Base-by-base conservation (phyloP, 2,888 invertebrate genomes). In the Gastracanthus pulcherrimus region DNA sequence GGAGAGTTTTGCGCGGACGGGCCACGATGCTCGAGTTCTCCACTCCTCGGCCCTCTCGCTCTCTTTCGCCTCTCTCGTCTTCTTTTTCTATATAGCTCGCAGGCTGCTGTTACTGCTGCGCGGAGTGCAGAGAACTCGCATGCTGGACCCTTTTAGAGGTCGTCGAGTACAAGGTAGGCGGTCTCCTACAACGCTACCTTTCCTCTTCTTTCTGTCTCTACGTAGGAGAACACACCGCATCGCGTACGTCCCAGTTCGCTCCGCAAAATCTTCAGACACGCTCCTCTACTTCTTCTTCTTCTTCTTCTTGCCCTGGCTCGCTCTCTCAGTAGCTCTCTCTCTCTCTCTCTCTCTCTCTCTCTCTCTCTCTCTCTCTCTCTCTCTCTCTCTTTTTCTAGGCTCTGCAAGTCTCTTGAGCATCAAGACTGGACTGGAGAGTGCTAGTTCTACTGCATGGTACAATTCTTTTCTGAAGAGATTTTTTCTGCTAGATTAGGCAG, bases 71-170 rank as follows among this genome's bases (percentile, higher is more conserved):
- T n/a, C n/a, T n/a, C n/a, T n/a, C n/a, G n/a, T n/a, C n/a, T n/a
- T n/a, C n/a, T n/a, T n/a, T n/a, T n/a, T n/a, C n/a, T n/a, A n/a
- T n/a, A n/a, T n/a, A n/a, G n/a, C n/a, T n/a, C n/a, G n/a, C n/a
- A n/a, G n/a, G n/a, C 34, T 16, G 26, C 23, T 55, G 51, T 23
- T 51, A 7, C 51, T 51, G n/a, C 19, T 48, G 13, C 19, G n/a
- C n/a, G n/a, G n/a, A n/a, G n/a, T 31, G 31, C 34, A 62, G 36
- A 36, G n/a, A 62, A 62, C 45, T 41, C 34, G 29, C 41, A 34
- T 34, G 48, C 66, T 41, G 58, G 67, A 76, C 51, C 75, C 76
- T 76, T 76, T 76, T 76, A 76, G 58, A 67, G 76, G 66, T 67
- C 75, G 76, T 13, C 75, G 26, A 23, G 55, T 55, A 26, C 13